phyloP scores from a whole-genome alignment of 2,113 vertebrate genomes.

The Pomatorhinus ruficollis region DNA sequence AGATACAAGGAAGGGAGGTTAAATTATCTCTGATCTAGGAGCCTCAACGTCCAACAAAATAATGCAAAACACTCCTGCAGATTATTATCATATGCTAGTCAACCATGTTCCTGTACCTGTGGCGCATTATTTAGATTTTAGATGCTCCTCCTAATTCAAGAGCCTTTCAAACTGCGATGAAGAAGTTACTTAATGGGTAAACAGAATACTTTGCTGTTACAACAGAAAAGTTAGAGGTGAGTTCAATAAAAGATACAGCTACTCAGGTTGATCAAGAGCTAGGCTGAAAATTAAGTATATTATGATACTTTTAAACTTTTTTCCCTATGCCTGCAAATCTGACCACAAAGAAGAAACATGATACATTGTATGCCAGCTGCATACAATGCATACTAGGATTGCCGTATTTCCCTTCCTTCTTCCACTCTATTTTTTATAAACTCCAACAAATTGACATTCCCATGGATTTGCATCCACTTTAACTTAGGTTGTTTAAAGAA shows the following conservation, averaged over 20 bases:
- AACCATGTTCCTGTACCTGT: not conserved
- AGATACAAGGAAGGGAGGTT: not conserved
- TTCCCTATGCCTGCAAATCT: not conserved
- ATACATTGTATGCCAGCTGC: not conserved
- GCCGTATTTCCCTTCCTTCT: not conserved
- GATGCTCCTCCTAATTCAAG: not conserved
- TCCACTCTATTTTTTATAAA: not conserved
- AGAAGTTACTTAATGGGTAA: not conserved
- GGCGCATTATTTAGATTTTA: not conserved
- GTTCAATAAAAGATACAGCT: not conserved
- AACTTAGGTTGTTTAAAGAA: not conserved
- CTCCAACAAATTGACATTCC: not conserved
- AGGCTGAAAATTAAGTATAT: not conserved
- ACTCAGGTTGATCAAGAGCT: not conserved
- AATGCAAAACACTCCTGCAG: not conserved
- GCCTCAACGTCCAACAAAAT: not conserved
- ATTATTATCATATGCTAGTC: not conserved
- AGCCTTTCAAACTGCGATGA: not conserved
- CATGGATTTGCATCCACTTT: not conserved
- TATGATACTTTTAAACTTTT: not conserved
- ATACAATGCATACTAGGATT: not conserved
- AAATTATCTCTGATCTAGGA: not conserved
- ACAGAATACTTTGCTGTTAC: not conserved
- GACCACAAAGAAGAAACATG: not conserved
- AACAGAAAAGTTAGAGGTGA: not conserved